Evolutionary conservation across 37 sponge, comb jelly and placozoan genomes (phyloP).

Genomic region (Haliclona indistincta): DNA sequence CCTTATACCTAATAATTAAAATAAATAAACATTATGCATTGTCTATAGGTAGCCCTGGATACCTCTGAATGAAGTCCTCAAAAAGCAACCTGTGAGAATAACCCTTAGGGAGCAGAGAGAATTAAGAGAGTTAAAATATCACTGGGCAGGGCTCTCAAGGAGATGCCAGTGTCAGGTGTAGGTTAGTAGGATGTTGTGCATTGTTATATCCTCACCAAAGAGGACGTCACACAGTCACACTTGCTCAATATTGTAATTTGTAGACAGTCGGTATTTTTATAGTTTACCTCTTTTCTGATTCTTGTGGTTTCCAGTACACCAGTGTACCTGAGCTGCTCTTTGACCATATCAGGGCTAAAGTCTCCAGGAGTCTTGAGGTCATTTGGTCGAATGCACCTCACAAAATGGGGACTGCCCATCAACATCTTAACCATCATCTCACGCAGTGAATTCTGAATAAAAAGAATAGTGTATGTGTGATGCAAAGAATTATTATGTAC

Average conservation of each 20-base stretch:
- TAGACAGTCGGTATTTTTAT: too few species aligned
- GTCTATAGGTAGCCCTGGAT: background rate
- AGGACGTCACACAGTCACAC: too few species aligned
- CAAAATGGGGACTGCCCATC: conserved; percentile 79
- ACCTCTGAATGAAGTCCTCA: conserved; percentile 75
- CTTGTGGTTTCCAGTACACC: conserved; percentile 83
- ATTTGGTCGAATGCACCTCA: conserved; percentile 88
- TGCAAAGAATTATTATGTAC: background rate
- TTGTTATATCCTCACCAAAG: background rate
- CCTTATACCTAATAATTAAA: conserved; percentile 38
- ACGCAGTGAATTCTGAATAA: conserved; percentile 65
- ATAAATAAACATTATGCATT: background rate
- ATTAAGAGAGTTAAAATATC: background rate
- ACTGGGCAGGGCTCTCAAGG: too few species aligned
- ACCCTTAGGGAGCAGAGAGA: conserved; percentile 39
- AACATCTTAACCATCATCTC: conserved; percentile 85
- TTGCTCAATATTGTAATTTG: too few species aligned
- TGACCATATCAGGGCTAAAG: conserved; percentile 69
- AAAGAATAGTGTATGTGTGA: background rate
- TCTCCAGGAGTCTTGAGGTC: conserved; percentile 59
- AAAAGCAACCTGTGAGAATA: conserved; percentile 79
- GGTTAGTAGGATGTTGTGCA: conserved; percentile 2
- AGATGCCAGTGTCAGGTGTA: too few species aligned
- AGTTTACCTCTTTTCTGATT: conserved; percentile 69
- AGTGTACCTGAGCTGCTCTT: conserved; percentile 75